These are phyloP conservation scores for Enteromius argenteus DNA, from an alignment of 2,797 vertebrate genomes.

Conservation along the genomic window DNA sequence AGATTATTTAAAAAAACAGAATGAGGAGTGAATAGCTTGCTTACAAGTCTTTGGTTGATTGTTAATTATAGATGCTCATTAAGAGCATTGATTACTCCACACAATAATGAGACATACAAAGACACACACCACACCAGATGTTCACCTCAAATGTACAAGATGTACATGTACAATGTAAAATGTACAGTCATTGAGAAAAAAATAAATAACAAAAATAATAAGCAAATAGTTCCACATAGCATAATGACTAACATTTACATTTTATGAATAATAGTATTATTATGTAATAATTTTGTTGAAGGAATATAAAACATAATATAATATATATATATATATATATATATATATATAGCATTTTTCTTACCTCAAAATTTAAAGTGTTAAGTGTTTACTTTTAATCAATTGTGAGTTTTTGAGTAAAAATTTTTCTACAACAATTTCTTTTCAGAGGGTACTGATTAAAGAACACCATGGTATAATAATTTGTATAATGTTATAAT, in stretches of 20 bases:
- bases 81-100: constrained; percentile 1
- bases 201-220: neutral
- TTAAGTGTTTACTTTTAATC: neutral
- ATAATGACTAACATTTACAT: neutral
- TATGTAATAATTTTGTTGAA: too few species aligned
- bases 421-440: neutral
- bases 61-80: constrained; percentile 6
- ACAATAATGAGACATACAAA: constrained; percentile 10
- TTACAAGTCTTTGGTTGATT: neutral
- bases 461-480: neutral
- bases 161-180: neutral
- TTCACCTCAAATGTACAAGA: neutral
- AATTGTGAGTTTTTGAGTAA: neutral
- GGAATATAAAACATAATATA: too few species aligned
- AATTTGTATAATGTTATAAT: too few species aligned
- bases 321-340: too few species aligned
- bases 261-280: too few species aligned
- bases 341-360: neutral
- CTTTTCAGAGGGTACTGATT: neutral
- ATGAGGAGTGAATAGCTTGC: neutral
- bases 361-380: neutral
- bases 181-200: too few species aligned
- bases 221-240: too few species aligned
- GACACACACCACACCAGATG: neutral
- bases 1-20: constrained; percentile 63